phyloP scores from a whole-genome alignment of 2,797 vertebrate species.

The Tangara arthus region DNA sequence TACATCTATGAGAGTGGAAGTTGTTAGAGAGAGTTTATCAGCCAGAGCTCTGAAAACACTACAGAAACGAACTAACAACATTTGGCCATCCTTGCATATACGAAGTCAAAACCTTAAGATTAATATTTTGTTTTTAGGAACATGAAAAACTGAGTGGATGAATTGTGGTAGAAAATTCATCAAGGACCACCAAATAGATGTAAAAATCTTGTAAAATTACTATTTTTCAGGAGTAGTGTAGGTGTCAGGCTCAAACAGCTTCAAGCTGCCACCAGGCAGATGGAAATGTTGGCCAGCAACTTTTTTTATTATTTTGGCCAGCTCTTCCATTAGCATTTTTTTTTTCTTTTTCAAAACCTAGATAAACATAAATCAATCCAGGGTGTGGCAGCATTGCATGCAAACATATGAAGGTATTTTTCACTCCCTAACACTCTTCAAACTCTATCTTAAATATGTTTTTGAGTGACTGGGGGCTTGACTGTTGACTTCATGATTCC shows the following conservation, averaged over 20 bases:
- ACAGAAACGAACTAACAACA: neutral
- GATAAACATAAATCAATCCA: neutral
- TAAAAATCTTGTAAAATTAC: neutral
- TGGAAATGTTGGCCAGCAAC: neutral
- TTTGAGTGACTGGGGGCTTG: neutral
- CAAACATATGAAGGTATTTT: neutral
- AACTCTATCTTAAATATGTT: neutral
- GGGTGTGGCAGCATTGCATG: neutral
- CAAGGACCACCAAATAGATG: neutral
- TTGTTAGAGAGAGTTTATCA: neutral
- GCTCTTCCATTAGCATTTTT: neutral
- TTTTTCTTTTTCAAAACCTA: neutral
- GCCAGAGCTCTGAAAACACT: neutral
- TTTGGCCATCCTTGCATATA: neutral
- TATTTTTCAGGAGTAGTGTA: neutral
- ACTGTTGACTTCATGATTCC: neutral
- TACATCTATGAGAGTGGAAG: slow-evolving; percentile 42
- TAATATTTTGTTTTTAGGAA: neutral
- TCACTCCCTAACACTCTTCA: neutral
- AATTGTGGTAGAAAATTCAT: neutral
- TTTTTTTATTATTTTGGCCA: neutral
- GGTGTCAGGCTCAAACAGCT: neutral
- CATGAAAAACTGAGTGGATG: neutral
- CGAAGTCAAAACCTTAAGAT: neutral
- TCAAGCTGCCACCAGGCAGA: neutral